A percentile compares a stretch with the other conserved stretches of the same genome.
phyloP scores from a whole-genome alignment of 2,888 invertebrate species.

The Branchellion lobata region DNA sequence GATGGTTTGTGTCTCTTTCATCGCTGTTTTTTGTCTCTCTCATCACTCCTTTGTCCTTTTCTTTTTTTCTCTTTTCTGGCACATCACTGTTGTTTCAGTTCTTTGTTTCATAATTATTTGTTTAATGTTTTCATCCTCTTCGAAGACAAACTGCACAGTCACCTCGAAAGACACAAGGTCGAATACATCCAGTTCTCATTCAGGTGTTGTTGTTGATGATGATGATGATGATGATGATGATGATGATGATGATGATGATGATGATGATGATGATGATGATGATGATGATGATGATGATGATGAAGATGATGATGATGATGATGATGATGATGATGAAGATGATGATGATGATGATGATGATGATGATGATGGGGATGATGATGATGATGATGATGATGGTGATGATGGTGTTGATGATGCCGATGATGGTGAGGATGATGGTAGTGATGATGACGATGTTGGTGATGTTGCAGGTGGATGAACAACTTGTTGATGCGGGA shows the following conservation, averaged over 20 bases:
- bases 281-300: neutral
- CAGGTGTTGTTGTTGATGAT: constrained; percentile 63
- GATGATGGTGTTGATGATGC: neutral
- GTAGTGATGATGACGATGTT: no score
- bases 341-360: neutral
- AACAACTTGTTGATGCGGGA: constrained; percentile 96
- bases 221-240: neutral
- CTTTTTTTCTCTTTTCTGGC: no score
- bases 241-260: neutral
- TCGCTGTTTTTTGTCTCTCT: neutral
- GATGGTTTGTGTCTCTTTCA: constrained; percentile 69
- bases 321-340: no score
- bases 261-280: no score
- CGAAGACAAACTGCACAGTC: constrained; percentile 72
- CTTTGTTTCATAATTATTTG: no score
- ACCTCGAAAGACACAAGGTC: constrained; percentile 85
- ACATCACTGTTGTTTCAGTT: neutral
- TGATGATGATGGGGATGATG: neutral
- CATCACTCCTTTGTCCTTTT: neutral
- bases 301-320: neutral
- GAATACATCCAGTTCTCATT: constrained; percentile 99
- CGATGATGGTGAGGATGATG: neutral
- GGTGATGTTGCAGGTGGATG: constrained; percentile 73
- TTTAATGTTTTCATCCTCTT: neutral
- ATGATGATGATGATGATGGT: neutral